phyloP scores from a whole-genome alignment of 2,888 invertebrate species.

The Schrankia costaestrigalis region DNA sequence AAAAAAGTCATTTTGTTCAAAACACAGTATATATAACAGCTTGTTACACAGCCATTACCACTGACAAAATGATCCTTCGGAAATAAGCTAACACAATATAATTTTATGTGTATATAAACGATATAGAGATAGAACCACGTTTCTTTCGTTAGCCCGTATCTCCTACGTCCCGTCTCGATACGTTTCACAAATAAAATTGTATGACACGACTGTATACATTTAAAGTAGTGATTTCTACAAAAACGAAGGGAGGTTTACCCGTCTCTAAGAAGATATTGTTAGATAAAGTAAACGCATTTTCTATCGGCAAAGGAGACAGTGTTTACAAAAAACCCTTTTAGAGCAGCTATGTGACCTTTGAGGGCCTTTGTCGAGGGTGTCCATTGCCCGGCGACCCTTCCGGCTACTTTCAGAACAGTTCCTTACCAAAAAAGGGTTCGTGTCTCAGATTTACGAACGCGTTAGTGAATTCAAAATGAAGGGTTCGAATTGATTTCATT shows the following conservation, averaged over 20 bases:
- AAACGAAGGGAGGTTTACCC: constrained; percentile 38
- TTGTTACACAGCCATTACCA: too few relatives aligned
- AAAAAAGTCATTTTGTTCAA: too few relatives aligned
- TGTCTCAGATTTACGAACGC: constrained; percentile 25
- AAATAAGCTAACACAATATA: too few relatives aligned
- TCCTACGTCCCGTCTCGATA: constrained; percentile 20
- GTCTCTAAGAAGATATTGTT: constrained; percentile 41
- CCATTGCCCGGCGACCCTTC: constrained; percentile 40
- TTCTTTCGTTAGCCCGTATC: constrained; percentile 26
- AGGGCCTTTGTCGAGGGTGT: constrained; percentile 46
- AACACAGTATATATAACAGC: too few relatives aligned
- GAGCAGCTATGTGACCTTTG: constrained; percentile 36
- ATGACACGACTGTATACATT: constrained; percentile 34
- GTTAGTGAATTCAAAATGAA: constrained; percentile 13
- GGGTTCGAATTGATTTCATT: constrained; percentile 10
- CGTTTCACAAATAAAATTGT: constrained; percentile 29
- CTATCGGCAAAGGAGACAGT: constrained; percentile 47
- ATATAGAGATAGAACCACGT: constrained; percentile 22
- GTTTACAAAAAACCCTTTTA: constrained; percentile 44
- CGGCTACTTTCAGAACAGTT: constrained; percentile 16
- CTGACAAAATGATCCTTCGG: too few relatives aligned
- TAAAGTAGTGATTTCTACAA: constrained; percentile 39
- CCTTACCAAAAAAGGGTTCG: constrained; percentile 21
- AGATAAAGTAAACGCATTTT: constrained; percentile 51
- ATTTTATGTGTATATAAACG: constrained; percentile 19